Percentiles rank a stretch among this genome's conserved stretches.
Evolutionary conservation across 1,140 invertebrate species (phyloP).

Genomic region (Drosophila malerkotliana): DNA sequence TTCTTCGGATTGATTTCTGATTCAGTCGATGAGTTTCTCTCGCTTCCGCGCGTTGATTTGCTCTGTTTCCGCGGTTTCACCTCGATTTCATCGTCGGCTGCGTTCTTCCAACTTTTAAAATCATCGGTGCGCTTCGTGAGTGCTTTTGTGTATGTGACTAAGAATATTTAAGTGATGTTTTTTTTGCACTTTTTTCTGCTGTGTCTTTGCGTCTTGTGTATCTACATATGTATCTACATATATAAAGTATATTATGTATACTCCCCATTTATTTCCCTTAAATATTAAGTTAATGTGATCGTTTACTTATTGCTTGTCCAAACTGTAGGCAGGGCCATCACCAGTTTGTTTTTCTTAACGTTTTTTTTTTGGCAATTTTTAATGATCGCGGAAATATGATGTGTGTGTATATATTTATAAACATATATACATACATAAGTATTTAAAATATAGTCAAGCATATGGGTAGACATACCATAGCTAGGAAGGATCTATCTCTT

Average conservation of each 20-base stretch:
- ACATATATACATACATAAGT: constrained; percentile 9
- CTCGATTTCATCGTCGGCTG: constrained; percentile 69
- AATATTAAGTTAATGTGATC: constrained; percentile 1
- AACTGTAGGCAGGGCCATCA: neutral
- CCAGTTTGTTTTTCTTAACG: neutral
- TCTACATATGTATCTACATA: neutral
- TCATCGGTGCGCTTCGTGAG: constrained; percentile 28
- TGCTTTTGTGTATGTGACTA: constrained; percentile 35
- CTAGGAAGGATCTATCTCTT: neutral
- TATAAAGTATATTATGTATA: neutral
- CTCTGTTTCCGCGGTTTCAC: constrained; percentile 79
- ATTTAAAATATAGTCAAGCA: constrained; percentile 2
- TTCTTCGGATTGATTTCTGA: constrained; percentile 75
- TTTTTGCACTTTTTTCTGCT: constrained; percentile 21
- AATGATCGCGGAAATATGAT: constrained; percentile 5
- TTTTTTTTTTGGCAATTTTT: neutral
- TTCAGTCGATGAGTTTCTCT: constrained; percentile 83
- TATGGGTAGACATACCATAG: neutral
- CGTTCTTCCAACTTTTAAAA: constrained; percentile 20
- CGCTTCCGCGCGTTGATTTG: constrained; percentile 83
- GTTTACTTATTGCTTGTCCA: neutral
- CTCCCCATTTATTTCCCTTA: neutral
- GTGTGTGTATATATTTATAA: constrained; percentile 17
- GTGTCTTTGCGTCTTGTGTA: constrained; percentile 18
- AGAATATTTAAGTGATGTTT: constrained; percentile 38